Conservation (phyloP, 2,797 vertebrate genomes). For the Todus mexicanus region DNA sequence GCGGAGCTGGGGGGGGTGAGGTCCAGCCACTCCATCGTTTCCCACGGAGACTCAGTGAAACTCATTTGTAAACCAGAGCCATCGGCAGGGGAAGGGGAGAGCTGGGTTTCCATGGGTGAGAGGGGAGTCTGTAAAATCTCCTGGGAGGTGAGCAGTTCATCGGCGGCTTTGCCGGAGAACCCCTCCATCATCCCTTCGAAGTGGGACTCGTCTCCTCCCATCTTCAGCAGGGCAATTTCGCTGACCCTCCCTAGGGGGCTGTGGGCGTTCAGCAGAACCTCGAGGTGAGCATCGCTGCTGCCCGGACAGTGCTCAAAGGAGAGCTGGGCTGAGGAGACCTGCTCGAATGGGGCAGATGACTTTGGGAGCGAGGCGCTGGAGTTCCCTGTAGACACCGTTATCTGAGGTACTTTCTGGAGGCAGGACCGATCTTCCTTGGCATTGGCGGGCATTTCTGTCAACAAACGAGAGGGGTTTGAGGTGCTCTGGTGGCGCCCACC, state of each 20-base stretch:
- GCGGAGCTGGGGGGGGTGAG: conserved; percentile 91
- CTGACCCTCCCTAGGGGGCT: conserved; percentile 80
- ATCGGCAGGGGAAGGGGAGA: conserved; percentile 78
- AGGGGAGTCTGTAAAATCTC: conserved; percentile 89
- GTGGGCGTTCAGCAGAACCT: conserved; percentile 84
- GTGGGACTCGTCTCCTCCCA: conserved; percentile 79
- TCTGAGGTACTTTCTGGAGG: conserved; percentile 92
- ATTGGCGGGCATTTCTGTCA: conserved; percentile 95
- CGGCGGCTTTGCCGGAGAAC: conserved; percentile 79
- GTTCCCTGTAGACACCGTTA: conserved; percentile 84
- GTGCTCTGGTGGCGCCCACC: background rate
- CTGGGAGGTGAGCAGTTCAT: conserved; percentile 84
- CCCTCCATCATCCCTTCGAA: conserved; percentile 83
- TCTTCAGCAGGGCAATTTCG: conserved; percentile 84
- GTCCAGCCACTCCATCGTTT: conserved; percentile 98
- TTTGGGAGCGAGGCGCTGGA: conserved; percentile 76
- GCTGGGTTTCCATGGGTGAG: conserved; percentile 84
- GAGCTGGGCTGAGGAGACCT: conserved; percentile 75
- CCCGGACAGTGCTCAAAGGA: conserved; percentile 82
- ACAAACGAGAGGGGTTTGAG: background rate
- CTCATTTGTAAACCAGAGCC: conserved; percentile 83
- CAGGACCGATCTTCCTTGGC: conserved; percentile 90
- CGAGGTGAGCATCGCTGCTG: conserved; percentile 82
- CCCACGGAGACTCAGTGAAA: conserved; percentile 94
- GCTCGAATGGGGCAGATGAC: conserved; percentile 82